phyloP scores from a whole-genome alignment of 2,113 vertebrate genomes.

The Phylloscopus trochiloides region DNA sequence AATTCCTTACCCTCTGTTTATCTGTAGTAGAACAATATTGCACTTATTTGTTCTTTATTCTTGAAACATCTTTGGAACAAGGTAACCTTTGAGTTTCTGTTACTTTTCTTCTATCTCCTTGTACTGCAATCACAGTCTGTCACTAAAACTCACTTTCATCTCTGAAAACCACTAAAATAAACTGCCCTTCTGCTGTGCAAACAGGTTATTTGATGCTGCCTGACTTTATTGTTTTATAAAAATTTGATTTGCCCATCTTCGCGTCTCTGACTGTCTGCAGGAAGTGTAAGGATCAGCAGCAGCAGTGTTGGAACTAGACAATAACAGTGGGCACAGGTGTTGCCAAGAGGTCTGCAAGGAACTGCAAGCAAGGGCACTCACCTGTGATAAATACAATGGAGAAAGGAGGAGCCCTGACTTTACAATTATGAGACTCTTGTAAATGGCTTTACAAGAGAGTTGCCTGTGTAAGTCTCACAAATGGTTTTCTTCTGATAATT shows the following conservation, averaged over 20 bases:
- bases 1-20: not conserved
- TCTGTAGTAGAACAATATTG: not conserved
- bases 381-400: not conserved
- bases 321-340: not conserved
- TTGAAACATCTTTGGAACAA: not conserved
- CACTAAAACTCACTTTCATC: not conserved
- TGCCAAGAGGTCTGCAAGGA: not conserved
- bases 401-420: not conserved
- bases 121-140: not conserved
- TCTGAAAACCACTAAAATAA: not conserved
- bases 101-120: not conserved
- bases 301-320: not conserved
- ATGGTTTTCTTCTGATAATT: not conserved
- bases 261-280: not conserved
- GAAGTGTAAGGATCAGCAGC: not conserved
- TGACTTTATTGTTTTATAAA: conserved; percentile 30
- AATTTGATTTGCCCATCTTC: not conserved
- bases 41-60: not conserved
- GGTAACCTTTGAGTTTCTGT: not conserved
- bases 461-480: not conserved
- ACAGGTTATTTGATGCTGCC: not conserved
- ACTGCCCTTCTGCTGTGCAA: not conserved
- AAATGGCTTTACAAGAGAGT: not conserved
- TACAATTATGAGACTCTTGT: not conserved
- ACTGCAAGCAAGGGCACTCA: not conserved